Conservation (phyloP, 2,888 invertebrate species). For the Brenthis daphne region DNA sequence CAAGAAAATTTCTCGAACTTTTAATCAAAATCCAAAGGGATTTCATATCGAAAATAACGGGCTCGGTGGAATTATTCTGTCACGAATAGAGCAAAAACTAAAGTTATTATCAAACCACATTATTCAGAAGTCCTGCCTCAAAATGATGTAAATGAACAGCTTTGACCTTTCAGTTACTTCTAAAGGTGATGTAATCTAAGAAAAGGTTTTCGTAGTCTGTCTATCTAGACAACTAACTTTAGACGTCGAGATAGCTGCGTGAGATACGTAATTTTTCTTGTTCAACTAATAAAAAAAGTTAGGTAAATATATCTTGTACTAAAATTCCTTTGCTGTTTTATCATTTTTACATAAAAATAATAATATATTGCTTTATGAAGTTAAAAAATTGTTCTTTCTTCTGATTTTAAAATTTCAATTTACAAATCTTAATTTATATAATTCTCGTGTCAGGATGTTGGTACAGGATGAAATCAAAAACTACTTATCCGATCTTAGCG, state of each 20-base stretch:
- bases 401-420: too few species aligned
- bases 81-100: conserved; percentile 12
- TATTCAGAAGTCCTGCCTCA: conserved; percentile 1
- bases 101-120: conserved; percentile 6
- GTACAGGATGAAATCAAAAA: too few species aligned
- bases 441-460: too few species aligned
- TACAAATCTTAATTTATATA: too few species aligned
- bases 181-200: conserved; percentile 7
- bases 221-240: not conserved
- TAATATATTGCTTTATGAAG: too few species aligned
- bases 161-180: conserved; percentile 3
- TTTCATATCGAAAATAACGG: conserved; percentile 4
- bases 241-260: not conserved
- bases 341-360: too few species aligned
- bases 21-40: conserved; percentile 1
- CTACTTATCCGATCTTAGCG: too few species aligned
- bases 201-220: not conserved
- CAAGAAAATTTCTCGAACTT: not conserved
- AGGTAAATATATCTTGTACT: not conserved
- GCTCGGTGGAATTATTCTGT: not conserved
- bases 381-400: too few species aligned
- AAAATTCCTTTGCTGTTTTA: too few species aligned
- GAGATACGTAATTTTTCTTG: not conserved
- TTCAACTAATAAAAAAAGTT: not conserved
- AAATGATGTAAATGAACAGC: conserved; percentile 9